Evolutionary conservation across 2,113 vertebrate species (phyloP).

Genomic region (Rhipidura dahli): DNA sequence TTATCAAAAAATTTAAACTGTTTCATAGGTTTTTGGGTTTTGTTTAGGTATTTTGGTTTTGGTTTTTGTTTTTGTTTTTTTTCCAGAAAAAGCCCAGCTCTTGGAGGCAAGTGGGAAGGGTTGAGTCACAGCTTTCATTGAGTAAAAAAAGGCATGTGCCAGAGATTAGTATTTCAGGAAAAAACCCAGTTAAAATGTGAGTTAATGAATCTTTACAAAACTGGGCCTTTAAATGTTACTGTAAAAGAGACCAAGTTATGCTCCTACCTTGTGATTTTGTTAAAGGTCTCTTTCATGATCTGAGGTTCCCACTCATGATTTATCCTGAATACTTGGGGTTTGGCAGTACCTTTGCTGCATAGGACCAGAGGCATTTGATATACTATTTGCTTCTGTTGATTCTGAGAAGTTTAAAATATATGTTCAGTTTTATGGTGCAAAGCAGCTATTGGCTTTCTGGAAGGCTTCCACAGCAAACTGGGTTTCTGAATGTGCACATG

Average conservation of each 20-base stretch:
- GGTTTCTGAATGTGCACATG: not conserved
- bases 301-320: not conserved
- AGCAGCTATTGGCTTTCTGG: constrained; percentile 1
- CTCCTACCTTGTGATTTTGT: not conserved
- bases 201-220: not conserved
- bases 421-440: not conserved
- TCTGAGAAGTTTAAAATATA: constrained; percentile 11
- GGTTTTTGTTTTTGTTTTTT: not conserved
- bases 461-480: constrained; percentile 33
- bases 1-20: not conserved
- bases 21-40: not conserved
- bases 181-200: not conserved
- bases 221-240: not conserved
- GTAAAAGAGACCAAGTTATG: not conserved
- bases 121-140: not conserved
- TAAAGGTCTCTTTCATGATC: constrained; percentile 36
- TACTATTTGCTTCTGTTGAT: constrained; percentile 13
- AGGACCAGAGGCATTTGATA: not conserved
- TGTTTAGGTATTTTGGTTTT: not conserved
- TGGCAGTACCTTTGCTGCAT: not conserved
- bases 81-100: not conserved
- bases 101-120: not conserved
- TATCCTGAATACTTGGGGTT: constrained; percentile 25
- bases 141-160: not conserved
- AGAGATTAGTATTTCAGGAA: not conserved